Evolutionary conservation across 2,113 vertebrate species (phyloP).

Genomic region (Psephotus haematonotus): DNA sequence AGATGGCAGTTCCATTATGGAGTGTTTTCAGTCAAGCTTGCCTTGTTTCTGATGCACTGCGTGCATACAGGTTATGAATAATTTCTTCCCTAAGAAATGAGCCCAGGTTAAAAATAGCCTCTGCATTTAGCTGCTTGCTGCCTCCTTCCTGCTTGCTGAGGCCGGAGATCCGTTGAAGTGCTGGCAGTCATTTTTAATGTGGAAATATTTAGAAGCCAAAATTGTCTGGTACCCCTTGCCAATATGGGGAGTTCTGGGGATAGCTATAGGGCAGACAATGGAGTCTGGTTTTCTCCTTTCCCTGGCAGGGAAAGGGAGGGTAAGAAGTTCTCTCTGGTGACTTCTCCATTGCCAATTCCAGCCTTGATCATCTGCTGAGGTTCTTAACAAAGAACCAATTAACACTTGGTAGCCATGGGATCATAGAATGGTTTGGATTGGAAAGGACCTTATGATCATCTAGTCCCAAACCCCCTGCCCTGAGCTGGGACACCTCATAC

Average conservation of each 20-base stretch:
- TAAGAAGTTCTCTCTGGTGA: neutral
- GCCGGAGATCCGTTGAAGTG: neutral
- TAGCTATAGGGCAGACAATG: neutral
- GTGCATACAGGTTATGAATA: slow-evolving; percentile 13
- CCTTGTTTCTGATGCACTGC: neutral
- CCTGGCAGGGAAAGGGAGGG: neutral
- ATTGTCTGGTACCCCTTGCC: neutral
- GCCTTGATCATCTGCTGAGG: neutral
- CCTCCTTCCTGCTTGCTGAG: neutral
- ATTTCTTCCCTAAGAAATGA: slow-evolving; percentile 26
- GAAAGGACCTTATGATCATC: neutral
- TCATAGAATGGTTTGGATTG: neutral
- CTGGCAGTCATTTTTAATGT: neutral
- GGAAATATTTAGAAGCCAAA: neutral
- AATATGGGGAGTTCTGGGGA: neutral
- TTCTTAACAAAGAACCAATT: neutral
- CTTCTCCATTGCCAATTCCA: neutral
- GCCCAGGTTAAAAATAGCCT: slow-evolving; percentile 43
- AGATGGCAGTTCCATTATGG: neutral
- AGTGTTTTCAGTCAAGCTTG: neutral
- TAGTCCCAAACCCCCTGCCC: neutral
- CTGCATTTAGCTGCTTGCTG: slow-evolving; percentile 1
- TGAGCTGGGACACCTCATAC: neutral
- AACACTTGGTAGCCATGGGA: neutral
- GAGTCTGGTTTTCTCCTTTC: neutral